A percentile compares a stretch with the other conserved stretches of the same genome.
Conservation (phyloP, 2,113 vertebrate species). For the Periophthalmodon schlosseri region DNA sequence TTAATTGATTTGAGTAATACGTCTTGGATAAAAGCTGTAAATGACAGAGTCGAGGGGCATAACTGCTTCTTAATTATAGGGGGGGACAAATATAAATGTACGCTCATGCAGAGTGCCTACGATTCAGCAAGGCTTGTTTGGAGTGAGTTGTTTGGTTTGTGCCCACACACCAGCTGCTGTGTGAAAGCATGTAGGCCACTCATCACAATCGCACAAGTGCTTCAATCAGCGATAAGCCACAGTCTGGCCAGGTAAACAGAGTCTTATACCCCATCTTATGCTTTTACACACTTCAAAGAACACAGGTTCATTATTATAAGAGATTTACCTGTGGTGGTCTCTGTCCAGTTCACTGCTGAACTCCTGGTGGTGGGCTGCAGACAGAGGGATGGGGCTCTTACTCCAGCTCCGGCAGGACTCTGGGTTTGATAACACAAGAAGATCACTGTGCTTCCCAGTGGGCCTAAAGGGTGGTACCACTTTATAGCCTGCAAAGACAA, state of each 20-base stretch:
- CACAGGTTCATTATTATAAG: neutral
- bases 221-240: constrained; percentile 23
- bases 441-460: constrained; percentile 75
- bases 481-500: constrained; percentile 75
- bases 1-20: neutral
- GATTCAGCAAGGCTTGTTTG: constrained; percentile 38
- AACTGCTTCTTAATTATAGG: constrained; percentile 17
- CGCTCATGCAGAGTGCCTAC: constrained; percentile 27
- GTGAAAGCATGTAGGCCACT: constrained; percentile 59
- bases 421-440: constrained; percentile 78
- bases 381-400: constrained; percentile 75
- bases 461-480: constrained; percentile 84
- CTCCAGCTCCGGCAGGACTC: constrained; percentile 80
- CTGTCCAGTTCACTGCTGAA: constrained; percentile 59
- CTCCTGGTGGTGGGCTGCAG: constrained; percentile 48
- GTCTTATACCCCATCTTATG: neutral
- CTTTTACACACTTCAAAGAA: neutral
- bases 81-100: constrained; percentile 33
- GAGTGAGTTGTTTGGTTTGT: constrained; percentile 31
- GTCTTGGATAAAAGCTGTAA: neutral
- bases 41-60: neutral
- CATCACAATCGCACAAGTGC: constrained; percentile 29
- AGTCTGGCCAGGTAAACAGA: constrained; percentile 46
- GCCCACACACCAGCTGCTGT: constrained; percentile 74
- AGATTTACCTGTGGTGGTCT: constrained; percentile 83